Evolutionary conservation across 2,888 invertebrate species (phyloP).

Genomic region (Hirtodrosophila confusa): DNA sequence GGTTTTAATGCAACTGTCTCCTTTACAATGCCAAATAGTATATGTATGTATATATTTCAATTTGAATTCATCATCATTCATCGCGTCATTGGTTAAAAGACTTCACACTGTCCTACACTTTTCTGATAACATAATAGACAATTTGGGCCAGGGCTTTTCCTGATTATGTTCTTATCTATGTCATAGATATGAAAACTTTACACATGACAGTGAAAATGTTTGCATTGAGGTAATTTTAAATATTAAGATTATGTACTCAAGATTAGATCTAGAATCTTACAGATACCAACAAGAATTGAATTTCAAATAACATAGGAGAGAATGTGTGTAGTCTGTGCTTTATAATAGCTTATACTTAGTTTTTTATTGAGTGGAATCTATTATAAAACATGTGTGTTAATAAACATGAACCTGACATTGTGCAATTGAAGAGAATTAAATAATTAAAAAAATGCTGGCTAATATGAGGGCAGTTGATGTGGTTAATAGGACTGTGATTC

Average conservation of each 20-base stretch:
- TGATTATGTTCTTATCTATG: slow-evolving; percentile 57
- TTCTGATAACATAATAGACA: slow-evolving; percentile 27
- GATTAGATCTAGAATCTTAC: slow-evolving; percentile 12
- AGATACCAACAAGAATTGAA: background rate
- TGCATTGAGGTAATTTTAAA: slow-evolving; percentile 12
- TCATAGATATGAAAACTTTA: slow-evolving; percentile 46
- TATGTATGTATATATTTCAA: slow-evolving; percentile 4
- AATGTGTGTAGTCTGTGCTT: background rate
- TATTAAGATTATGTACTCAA: slow-evolving; percentile 25
- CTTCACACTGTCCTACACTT: slow-evolving; percentile 24
- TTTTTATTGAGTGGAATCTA: slow-evolving; percentile 4
- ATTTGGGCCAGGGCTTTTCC: slow-evolving; percentile 68
- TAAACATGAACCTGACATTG: slow-evolving; percentile 13
- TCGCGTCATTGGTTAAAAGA: slow-evolving; percentile 12
- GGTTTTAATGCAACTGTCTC: too few species aligned
- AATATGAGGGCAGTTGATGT: slow-evolving; percentile 1
- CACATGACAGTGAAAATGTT: slow-evolving; percentile 38
- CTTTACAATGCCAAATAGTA: too few species aligned
- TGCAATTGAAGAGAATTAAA: slow-evolving; percentile 27
- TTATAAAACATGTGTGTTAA: slow-evolving; percentile 5
- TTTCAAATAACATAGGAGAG: background rate
- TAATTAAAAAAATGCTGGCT: slow-evolving; percentile 21
- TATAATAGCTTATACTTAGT: slow-evolving; percentile 4
- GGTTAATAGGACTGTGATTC: too few species aligned
- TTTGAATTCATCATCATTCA: slow-evolving; percentile 18